Percentiles rank a stretch among this genome's conserved stretches.
Conservation (phyloP, 2,113 vertebrate species). For the Oncorhynchus clarkii region DNA sequence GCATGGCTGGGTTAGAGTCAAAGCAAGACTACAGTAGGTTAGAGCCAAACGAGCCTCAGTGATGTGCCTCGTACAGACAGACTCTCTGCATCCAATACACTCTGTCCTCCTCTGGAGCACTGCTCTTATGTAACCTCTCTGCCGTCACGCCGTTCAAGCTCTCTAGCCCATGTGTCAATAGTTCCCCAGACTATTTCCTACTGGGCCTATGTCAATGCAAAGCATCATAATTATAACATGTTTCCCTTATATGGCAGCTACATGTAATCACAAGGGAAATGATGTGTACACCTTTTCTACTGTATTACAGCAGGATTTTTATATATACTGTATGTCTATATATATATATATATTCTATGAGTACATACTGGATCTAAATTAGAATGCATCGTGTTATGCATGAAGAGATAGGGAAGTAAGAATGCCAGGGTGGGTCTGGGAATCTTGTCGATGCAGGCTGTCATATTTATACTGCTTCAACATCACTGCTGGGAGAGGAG, state of each 20-base stretch:
- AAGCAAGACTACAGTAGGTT: conserved; percentile 22
- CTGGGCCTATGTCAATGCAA: background rate
- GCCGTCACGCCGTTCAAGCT: conserved; percentile 61
- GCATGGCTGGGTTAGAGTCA: too few relatives aligned
- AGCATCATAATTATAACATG: background rate
- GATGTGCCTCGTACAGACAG: conserved; percentile 51
- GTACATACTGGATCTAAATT: background rate
- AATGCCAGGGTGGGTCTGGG: background rate
- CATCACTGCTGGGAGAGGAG: conserved; percentile 5
- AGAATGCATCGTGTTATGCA: background rate
- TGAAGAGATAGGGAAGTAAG: background rate
- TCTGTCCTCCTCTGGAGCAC: conserved; percentile 44
- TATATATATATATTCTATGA: background rate
- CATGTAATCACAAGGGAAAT: background rate
- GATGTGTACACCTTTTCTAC: background rate
- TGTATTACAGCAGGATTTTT: background rate
- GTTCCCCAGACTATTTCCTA: conserved; percentile 32
- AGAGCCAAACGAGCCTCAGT: conserved; percentile 41
- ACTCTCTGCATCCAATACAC: conserved; percentile 55
- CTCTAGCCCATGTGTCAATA: conserved; percentile 62
- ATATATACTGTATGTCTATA: too few relatives aligned
- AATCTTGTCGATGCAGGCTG: conserved; percentile 7
- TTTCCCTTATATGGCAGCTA: background rate
- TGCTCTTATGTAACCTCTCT: conserved; percentile 70
- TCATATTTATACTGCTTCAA: conserved; percentile 35